phyloP scores from a whole-genome alignment of 2,113 vertebrate genomes.

The Nothocercus julius region DNA sequence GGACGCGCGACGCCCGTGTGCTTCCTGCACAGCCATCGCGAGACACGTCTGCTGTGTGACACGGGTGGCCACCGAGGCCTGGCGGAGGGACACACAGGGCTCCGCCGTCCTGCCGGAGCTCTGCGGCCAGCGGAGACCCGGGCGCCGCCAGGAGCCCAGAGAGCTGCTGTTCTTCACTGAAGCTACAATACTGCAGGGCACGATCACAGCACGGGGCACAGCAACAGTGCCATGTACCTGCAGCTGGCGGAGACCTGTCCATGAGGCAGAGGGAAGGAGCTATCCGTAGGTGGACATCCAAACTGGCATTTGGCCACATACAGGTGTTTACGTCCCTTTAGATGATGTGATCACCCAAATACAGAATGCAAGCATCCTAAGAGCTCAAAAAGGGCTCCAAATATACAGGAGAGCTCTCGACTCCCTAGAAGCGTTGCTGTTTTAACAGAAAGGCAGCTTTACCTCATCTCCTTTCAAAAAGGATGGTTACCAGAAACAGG shows the following conservation, averaged over 20 bases:
- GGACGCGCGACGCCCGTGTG: fast-evolving
- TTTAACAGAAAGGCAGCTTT: background rate
- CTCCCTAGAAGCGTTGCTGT: background rate
- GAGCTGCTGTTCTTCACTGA: background rate
- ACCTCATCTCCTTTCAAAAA: background rate
- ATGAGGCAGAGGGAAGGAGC: background rate
- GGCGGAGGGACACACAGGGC: background rate
- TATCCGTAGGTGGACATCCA: background rate
- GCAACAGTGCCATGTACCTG: background rate
- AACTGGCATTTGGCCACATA: no score
- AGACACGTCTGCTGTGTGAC: no score
- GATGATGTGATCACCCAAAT: background rate
- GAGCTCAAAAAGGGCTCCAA: background rate
- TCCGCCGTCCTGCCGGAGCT: background rate
- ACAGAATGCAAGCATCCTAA: background rate
- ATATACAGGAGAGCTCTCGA: background rate
- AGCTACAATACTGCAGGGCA: background rate
- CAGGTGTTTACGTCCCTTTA: background rate
- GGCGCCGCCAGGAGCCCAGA: background rate
- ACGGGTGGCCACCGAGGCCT: background rate
- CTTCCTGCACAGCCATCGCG: background rate
- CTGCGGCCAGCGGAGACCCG: background rate
- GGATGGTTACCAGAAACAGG: background rate
- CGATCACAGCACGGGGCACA: background rate
- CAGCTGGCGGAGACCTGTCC: background rate